phyloP scores from a whole-genome alignment of 2,797 vertebrate species.

The Sebastes goodei region DNA sequence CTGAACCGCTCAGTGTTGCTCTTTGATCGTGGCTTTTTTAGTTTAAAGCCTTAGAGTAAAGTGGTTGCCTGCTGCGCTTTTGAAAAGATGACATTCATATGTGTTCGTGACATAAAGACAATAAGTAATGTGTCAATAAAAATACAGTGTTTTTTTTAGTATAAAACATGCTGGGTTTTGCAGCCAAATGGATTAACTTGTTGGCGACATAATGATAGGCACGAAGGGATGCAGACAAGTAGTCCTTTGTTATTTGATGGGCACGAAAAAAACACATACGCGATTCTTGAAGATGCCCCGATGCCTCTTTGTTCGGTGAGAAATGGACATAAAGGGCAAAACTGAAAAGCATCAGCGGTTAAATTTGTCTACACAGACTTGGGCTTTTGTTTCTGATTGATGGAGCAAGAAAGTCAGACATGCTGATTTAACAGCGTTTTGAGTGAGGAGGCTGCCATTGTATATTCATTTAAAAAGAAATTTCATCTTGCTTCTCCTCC shows the following conservation, averaged over 20 bases:
- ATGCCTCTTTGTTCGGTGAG: constrained; percentile 47
- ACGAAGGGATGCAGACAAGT: constrained; percentile 25
- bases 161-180: constrained; percentile 11
- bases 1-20: constrained; percentile 15
- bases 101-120: background rate
- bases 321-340: constrained; percentile 68
- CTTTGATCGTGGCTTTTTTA: constrained; percentile 45
- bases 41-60: background rate
- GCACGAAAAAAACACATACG: constrained; percentile 46
- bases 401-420: constrained; percentile 56
- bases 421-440: constrained; percentile 42
- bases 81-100: background rate
- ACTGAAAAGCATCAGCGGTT: constrained; percentile 56
- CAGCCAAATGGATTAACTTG: constrained; percentile 32
- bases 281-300: constrained; percentile 13
- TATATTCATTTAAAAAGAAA: constrained; percentile 34
- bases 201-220: constrained; percentile 27
- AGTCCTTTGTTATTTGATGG: constrained; percentile 46
- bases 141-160: background rate
- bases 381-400: constrained; percentile 67
- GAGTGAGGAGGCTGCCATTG: constrained; percentile 19
- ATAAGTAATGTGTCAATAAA: background rate
- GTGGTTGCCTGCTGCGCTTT: constrained; percentile 8
- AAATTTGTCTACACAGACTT: constrained; percentile 39
- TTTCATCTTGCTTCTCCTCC: background rate